A percentile compares a stretch with the other conserved stretches of the same genome.
Evolutionary conservation across 1,140 invertebrate species (phyloP).

Genomic region (Ganaspis sp.): DNA sequence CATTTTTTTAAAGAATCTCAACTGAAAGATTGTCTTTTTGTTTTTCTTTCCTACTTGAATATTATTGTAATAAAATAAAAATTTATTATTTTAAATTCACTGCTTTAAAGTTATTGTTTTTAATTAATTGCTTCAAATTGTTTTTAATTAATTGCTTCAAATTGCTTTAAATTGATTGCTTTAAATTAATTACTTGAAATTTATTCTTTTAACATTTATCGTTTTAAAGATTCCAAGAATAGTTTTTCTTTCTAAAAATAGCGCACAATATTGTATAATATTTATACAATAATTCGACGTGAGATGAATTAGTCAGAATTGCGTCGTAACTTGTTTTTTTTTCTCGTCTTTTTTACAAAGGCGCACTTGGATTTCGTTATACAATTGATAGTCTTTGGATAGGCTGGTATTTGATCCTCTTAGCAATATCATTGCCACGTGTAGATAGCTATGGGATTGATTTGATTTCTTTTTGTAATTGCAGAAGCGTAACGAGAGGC

Average conservation of each 20-base stretch:
- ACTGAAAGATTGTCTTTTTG: too few species aligned
- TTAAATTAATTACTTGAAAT: too few species aligned
- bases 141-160: too few species aligned
- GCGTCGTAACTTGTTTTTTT: background rate
- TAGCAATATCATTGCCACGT: constrained; percentile 7
- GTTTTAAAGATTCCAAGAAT: too few species aligned
- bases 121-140: too few species aligned
- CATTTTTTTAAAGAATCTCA: too few species aligned
- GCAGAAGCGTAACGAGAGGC: constrained; percentile 14
- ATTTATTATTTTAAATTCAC: too few species aligned
- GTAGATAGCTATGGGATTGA: background rate
- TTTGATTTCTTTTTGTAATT: constrained; percentile 13
- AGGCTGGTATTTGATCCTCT: constrained; percentile 12
- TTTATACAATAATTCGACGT: background rate
- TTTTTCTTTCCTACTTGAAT: too few species aligned
- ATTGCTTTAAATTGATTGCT: too few species aligned
- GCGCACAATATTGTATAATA: background rate
- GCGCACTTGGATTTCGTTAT: background rate
- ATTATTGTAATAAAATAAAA: too few species aligned
- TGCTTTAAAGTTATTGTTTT: too few species aligned
- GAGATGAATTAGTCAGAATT: background rate
- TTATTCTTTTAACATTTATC: too few species aligned
- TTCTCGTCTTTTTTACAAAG: background rate
- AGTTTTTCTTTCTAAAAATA: background rate
- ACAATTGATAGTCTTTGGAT: constrained; percentile 6